These are phyloP conservation scores for Holothuria leucospilota DNA, from an alignment of 53 echinoderm and acorn worm species.

Conservation along the genomic window DNA sequence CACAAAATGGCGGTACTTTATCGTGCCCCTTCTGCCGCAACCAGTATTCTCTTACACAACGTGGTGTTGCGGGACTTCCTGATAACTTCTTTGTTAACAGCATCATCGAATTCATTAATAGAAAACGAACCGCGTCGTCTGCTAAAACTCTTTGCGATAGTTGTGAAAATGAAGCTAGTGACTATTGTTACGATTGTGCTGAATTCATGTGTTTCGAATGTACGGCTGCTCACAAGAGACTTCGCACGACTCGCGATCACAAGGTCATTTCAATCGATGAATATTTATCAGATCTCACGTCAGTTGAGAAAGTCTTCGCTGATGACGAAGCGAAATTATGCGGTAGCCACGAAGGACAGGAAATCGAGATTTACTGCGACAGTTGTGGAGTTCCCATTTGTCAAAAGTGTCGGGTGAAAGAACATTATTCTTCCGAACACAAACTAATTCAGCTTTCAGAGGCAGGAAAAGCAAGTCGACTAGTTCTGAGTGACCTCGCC, in stretches of 20 bases:
- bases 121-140: slow-evolving; percentile 74
- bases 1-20: slow-evolving; percentile 77
- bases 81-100: slow-evolving; percentile 99
- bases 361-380: slow-evolving; percentile 88
- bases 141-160: slow-evolving; percentile 76
- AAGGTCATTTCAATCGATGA: slow-evolving; percentile 82
- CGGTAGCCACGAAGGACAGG: slow-evolving; percentile 75
- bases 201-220: slow-evolving; percentile 94
- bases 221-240: slow-evolving; percentile 85
- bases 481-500: slow-evolving; percentile 61
- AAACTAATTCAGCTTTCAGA: slow-evolving; percentile 72
- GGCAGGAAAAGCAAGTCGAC: slow-evolving; percentile 72
- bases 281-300: slow-evolving; percentile 80
- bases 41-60: slow-evolving; percentile 77
- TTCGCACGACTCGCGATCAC: slow-evolving; percentile 84
- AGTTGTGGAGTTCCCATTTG: slow-evolving; percentile 96
- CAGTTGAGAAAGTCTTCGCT: slow-evolving; percentile 72
- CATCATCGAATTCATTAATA: slow-evolving; percentile 95
- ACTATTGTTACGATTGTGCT: slow-evolving; percentile 88
- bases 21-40: slow-evolving; percentile 93
- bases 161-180: slow-evolving; percentile 86
- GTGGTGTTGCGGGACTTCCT: slow-evolving; percentile 76
- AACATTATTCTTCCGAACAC: slow-evolving; percentile 75
- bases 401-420: slow-evolving; percentile 78
- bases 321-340: slow-evolving; percentile 77